Base-by-base conservation (phyloP, 1,140 invertebrate species). In the Drosophila yakuba region DNA sequence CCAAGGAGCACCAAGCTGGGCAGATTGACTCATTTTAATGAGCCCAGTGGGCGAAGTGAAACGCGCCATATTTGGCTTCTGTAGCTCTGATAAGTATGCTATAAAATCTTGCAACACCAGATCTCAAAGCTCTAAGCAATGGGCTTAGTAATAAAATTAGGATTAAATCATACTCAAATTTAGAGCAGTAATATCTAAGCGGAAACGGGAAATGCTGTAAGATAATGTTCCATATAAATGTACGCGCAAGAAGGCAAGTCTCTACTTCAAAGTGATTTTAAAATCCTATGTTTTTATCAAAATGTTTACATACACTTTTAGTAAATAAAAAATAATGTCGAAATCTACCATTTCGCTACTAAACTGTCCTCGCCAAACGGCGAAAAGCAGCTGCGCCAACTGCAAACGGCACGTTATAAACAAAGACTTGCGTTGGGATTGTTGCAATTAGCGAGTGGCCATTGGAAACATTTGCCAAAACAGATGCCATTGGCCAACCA, bases 331-430 rank as follows among this genome's bases (percentile, higher is more conserved):
- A 25, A 25, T 5, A 25, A 25, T 25, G 4, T 25, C 4, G 4
- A n/a, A 36, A 48, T 36, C 43, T 32, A 17, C 36, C 47, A 48
- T 78, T 17, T 17, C 17, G 17, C 17, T 17, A 17, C 67, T 73
- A 41, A 35, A 38, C 58, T 25, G 52, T 74, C 44, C 52, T 43
- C 23, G 25, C 38, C 44, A 45, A 66, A 36, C n/a, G 14, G 25
- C 36, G 17, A 25, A 47, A 78, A 86, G 75, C 82, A 86, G 74
- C 79, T 86, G 82, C 60, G 20, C 20, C 78, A 88, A 79, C 45
- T 47, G 39, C 45, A 48, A 50, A 10, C 32, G 1, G 32, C 52
- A 45, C 4, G 20, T 11, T 0, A 59, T 67, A 80, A 72, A 47
- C 54, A 52, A 75, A 61, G 64, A 14, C 60, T 68, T 68, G 64